Evolutionary conservation across 2,113 vertebrate species (phyloP), one percentile per base, ranked within the genome.

Genomic region (Talpa occidentalis): DNA sequence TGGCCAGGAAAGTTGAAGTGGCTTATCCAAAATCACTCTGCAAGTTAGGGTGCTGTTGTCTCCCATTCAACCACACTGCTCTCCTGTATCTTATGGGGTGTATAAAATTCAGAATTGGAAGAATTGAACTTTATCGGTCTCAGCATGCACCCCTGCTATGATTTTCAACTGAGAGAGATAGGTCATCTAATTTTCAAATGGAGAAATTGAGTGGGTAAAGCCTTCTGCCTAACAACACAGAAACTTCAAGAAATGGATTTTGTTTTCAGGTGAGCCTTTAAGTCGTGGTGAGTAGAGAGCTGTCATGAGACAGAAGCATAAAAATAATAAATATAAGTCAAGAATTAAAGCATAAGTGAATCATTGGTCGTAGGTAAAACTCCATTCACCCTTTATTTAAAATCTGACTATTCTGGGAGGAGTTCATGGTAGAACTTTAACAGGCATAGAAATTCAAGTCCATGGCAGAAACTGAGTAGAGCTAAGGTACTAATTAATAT

Each of bases 191-290:
- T 89, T 91, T 93, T 69, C 49, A 74, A 87, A 54, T 4, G 30
- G 59, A 76, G 21, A 79, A 86, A 79, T 49, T 11, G 37, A 24
- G n/a, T 35, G 42, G 76, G 19, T 52, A 52, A 30, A 70, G 2
- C 72, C 54, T 92, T 77, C 12, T 26, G n/a, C 19, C 24, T 32
- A 67, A 66, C 4, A 42, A n/a, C 72, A 42, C 6, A 52, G 32
- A 78, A 86, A 1, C 24, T 83, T 94, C 42, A 67, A 83, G 83
- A 76, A 88, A 73, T 80, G 40, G 24, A 42, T 80, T 95, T 88
- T 86, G 44, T 93, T 82, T 92, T 66, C n/a, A 56, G 47, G 15
- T 26, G 6, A 78, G 42, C 35, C 56, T 93, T 74, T 47, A 86
- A 42, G 32, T 67, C 74, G 42, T 40, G 28, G 67, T 86, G 79